A percentile compares a stretch with the other conserved stretches of the same genome.
Conservation (phyloP, 2,888 invertebrate genomes). For the Lucinisca nassula region DNA sequence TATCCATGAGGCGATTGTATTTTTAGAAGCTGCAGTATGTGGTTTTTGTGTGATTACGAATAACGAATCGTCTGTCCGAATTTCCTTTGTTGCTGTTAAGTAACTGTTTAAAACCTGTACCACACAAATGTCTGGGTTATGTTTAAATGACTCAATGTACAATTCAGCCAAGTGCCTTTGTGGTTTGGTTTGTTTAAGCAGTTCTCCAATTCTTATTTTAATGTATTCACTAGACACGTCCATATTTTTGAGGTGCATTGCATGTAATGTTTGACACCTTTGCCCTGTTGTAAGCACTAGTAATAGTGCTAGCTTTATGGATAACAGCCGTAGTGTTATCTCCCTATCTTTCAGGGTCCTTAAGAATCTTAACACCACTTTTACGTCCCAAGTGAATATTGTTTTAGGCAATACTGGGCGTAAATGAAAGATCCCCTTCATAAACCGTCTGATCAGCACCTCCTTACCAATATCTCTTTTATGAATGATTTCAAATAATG, state of each 20-base stretch:
- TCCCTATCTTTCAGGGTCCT: not conserved
- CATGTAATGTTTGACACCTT: not conserved
- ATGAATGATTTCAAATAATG: not conserved
- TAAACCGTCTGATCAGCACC: not conserved
- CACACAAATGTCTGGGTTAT: not conserved
- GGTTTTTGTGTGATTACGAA: not conserved
- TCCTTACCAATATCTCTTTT: not conserved
- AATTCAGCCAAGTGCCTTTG: no score
- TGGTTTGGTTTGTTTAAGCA: not conserved
- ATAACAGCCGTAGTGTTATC: not conserved
- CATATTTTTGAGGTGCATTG: not conserved
- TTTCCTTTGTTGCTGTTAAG: not conserved
- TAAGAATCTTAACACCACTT: not conserved
- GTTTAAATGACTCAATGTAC: not conserved
- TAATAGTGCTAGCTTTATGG: not conserved
- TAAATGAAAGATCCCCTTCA: conserved; percentile 22
- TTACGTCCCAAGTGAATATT: conserved; percentile 10
- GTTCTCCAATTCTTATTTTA: not conserved
- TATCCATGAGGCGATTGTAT: not conserved
- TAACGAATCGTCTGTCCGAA: not conserved
- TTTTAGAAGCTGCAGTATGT: not conserved
- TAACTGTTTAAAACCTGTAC: not conserved
- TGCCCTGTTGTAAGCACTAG: not conserved
- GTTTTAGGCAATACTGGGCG: conserved; percentile 1
- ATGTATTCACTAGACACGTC: not conserved